These are phyloP conservation scores for Tyto alba DNA, from an alignment of 2,113 vertebrate species.

Conservation along the genomic window DNA sequence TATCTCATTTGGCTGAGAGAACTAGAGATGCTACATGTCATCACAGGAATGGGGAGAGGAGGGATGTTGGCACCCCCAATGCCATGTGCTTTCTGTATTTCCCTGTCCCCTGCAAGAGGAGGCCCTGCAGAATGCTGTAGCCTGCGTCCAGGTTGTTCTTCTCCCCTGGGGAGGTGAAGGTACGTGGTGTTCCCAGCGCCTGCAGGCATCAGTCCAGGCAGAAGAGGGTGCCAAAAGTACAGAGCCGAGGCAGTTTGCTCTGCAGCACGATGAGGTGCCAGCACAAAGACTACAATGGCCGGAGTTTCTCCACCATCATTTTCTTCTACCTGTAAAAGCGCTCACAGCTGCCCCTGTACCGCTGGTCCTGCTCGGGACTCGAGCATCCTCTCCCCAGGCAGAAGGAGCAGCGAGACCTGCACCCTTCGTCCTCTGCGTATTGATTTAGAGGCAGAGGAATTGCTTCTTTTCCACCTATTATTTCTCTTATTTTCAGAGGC, in stretches of 20 bases:
- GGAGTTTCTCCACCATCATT: background rate
- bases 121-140: background rate
- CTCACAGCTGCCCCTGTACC: background rate
- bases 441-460: background rate
- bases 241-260: background rate
- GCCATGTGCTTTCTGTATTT: background rate
- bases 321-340: rapidly evolving
- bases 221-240: background rate
- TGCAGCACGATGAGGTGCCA: rapidly evolving
- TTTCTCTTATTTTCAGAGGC: background rate
- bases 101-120: rapidly evolving
- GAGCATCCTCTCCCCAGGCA: background rate
- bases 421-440: rapidly evolving
- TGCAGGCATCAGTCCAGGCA: background rate
- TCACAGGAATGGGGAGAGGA: background rate
- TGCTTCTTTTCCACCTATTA: background rate
- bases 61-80: rapidly evolving
- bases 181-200: background rate
- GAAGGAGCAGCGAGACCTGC: background rate
- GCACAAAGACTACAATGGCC: rapidly evolving
- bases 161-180: background rate
- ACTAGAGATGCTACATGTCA: background rate
- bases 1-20: background rate
- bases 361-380: rapidly evolving
- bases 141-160: rapidly evolving